Base-by-base conservation (phyloP, 2,113 vertebrate genomes). In the Dicentrarchus labrax region DNA sequence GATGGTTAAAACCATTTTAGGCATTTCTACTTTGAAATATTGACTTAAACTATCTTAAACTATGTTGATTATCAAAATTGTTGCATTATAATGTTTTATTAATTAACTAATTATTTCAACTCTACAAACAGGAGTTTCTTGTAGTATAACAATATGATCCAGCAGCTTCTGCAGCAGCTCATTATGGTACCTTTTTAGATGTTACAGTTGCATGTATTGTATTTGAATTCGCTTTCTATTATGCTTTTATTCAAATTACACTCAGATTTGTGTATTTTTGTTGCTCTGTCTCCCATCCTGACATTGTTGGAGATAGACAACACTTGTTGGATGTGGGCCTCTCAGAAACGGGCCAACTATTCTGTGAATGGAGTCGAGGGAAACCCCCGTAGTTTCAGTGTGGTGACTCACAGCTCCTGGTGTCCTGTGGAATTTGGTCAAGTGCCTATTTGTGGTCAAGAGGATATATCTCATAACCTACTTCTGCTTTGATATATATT, bases 371-470 rank as follows among this genome's bases (percentile, higher is more conserved):
- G 84, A 86, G 86, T 72, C 51, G 2, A n/a, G 91, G 93, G 90
- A 91, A 93, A 91, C 80, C 92, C 93, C 91, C 86, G 78, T 88
- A 85, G 88, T 94, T 91, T 93, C 91, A 85, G 88, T 38, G 72
- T 43, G 61, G 87, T 94, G 93, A 95, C 92, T 95, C 92, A 94
- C 83, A 64, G 80, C 91, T 89, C 86, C 86, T 89, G 84, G 88
- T 93, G 89, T 92, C 88, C 86, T 90, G 90, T 91, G 94, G 92
- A 94, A 92, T 94, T 91, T 93, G 89, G 87, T 92, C 87, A 91
- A 92, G 85, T 90, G 90, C 86, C 71, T 85, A 65, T 89, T 90
- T 86, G 83, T 5, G 64, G 81, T 77, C 4, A 17, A 66, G 84
- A 77, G 66, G 56, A 73, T 85, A 50, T 62, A 87, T 90, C 87